A percentile compares a stretch with the other conserved stretches of the same genome.
phyloP scores from a whole-genome alignment of 1,140 invertebrate species.

The Leptopilina boulardi region DNA sequence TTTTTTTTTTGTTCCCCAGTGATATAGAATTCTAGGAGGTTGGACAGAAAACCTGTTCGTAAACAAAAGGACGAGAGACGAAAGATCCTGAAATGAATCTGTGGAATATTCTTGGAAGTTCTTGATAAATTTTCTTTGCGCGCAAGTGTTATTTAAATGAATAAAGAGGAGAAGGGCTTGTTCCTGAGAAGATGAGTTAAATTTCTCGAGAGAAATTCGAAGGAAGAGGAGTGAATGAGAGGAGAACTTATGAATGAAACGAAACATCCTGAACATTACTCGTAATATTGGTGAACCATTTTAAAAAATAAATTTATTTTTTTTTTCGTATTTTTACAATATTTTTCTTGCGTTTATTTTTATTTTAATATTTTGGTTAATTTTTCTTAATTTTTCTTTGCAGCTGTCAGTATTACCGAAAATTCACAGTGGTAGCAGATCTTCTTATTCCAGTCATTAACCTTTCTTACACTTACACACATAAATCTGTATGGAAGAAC shows the following conservation, averaged over 20 bases:
- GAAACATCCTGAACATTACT: background rate
- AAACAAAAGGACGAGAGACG: background rate
- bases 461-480: conserved; percentile 33
- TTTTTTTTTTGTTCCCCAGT: background rate
- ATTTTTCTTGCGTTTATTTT: background rate
- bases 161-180: background rate
- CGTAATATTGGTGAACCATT: background rate
- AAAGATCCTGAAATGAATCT: conserved; percentile 6
- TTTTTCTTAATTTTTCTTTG: background rate
- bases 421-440: conserved; percentile 16
- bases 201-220: background rate
- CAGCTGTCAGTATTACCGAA: background rate
- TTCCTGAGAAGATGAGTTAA: background rate
- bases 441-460: conserved; percentile 47
- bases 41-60: background rate
- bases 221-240: background rate
- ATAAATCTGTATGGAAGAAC: conserved; percentile 19
- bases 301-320: background rate
- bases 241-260: conserved; percentile 1
- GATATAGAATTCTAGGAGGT: background rate
- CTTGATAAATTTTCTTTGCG: background rate
- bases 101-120: conserved; percentile 15
- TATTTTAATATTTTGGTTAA: background rate
- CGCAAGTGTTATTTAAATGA: background rate
- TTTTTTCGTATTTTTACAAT: background rate